Percentiles rank a stretch among this genome's conserved stretches.
phyloP scores from a whole-genome alignment of 1,140 invertebrate species.

The Drosophila kikkawai region DNA sequence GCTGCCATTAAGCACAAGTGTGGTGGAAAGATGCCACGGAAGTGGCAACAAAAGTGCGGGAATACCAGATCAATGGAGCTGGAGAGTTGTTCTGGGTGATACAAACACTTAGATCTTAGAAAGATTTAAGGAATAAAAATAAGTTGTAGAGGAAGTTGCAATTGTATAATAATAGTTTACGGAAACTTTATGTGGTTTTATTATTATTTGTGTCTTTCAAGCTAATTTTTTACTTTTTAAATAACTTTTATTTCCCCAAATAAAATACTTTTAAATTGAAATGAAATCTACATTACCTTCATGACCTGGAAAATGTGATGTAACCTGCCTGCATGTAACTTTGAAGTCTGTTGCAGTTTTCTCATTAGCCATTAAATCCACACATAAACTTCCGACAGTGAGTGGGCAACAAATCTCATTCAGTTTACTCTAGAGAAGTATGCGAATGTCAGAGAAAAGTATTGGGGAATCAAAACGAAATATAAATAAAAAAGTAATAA shows the following conservation, averaged over 20 bases:
- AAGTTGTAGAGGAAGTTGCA: not conserved
- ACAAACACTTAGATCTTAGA: not conserved
- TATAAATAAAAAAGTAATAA: not conserved
- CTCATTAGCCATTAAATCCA: conserved; percentile 69
- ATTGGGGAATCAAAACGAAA: not conserved
- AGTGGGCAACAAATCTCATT: conserved; percentile 45
- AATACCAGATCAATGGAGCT: not conserved
- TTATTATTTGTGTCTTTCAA: not conserved
- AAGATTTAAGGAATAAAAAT: not conserved
- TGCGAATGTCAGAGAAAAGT: not conserved
- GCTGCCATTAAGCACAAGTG: conserved; percentile 69
- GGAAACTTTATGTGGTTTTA: not conserved
- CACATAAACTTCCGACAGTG: conserved; percentile 50
- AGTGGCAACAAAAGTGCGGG: not conserved
- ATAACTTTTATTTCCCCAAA: not conserved
- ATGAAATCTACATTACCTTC: not conserved
- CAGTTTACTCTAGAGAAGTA: not conserved
- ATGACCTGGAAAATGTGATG: conserved; percentile 3
- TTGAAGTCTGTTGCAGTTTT: conserved; percentile 60
- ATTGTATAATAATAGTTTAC: not conserved
- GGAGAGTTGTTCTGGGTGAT: not conserved
- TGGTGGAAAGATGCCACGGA: conserved; percentile 30
- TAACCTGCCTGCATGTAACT: not conserved
- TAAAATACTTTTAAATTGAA: not conserved
- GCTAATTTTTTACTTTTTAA: not conserved